A percentile compares a stretch with the other conserved stretches of the same genome.
phyloP scores from a whole-genome alignment of 2,888 invertebrate genomes.

The Ceratothoa steindachneri region DNA sequence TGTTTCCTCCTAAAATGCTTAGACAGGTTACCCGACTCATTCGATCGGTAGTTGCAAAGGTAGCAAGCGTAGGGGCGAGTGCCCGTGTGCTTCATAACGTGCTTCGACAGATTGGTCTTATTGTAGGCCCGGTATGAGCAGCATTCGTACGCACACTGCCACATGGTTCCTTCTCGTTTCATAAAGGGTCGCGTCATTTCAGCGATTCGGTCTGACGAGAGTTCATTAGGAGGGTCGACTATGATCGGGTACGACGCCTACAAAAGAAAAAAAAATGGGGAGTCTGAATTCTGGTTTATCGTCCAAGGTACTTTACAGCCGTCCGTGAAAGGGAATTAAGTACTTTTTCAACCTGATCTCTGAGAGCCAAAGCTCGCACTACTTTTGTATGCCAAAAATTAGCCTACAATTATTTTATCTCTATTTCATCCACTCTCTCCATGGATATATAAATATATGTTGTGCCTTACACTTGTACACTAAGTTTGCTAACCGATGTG shows the following conservation, averaged over 20 bases:
- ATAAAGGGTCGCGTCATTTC: neutral
- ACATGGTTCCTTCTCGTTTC: neutral
- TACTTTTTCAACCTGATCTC: no score
- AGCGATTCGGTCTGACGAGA: neutral
- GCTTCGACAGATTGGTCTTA: neutral
- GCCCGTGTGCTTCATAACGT: neutral
- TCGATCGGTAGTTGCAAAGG: neutral
- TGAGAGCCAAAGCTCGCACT: no score
- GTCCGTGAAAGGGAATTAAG: no score
- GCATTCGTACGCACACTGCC: neutral
- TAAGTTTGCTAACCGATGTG: no score
- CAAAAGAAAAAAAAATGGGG: neutral
- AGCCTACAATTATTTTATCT: no score
- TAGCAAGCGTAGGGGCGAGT: neutral
- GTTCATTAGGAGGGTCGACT: neutral
- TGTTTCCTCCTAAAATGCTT: neutral
- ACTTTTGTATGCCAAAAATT: no score
- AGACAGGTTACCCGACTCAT: neutral
- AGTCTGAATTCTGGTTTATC: no score
- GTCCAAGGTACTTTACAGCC: no score
- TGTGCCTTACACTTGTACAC: no score
- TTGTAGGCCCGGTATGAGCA: neutral
- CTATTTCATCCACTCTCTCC: no score
- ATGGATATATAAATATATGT: no score
- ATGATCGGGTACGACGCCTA: neutral